Evolutionary conservation across 2,888 invertebrate species (phyloP).

Genomic region (Hydrotaea diabolus): DNA sequence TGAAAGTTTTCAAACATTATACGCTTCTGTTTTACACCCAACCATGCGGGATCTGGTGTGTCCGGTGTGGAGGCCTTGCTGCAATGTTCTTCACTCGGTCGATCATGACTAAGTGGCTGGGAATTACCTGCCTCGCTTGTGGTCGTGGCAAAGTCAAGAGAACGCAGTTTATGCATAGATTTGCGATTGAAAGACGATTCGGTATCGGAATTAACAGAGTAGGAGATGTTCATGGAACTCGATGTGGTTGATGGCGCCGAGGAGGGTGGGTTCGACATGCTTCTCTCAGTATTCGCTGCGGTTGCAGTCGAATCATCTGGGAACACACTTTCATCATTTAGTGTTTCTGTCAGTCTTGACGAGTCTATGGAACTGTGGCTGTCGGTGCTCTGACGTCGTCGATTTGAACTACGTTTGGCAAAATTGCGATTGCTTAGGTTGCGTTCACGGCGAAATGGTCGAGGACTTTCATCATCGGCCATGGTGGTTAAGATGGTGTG

Average conservation of each 20-base stretch:
- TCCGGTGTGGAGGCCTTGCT: slow-evolving; percentile 39
- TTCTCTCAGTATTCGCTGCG: slow-evolving; percentile 37
- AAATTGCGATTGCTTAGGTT: slow-evolving; percentile 78
- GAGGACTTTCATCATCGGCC: slow-evolving; percentile 76
- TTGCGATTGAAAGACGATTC: slow-evolving; percentile 76
- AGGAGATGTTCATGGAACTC: slow-evolving; percentile 73
- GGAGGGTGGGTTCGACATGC: slow-evolving; percentile 38
- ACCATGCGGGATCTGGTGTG: slow-evolving; percentile 73
- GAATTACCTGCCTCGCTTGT: slow-evolving; percentile 38
- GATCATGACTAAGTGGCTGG: neutral
- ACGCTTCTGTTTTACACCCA: slow-evolving; percentile 76
- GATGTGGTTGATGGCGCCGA: slow-evolving; percentile 30
- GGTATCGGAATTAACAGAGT: slow-evolving; percentile 77
- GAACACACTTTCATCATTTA: neutral
- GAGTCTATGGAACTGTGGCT: slow-evolving; percentile 69
- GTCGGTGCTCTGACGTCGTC: slow-evolving; percentile 72
- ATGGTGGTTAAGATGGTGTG: slow-evolving; percentile 59
- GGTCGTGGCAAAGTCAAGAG: slow-evolving; percentile 23
- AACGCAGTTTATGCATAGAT: slow-evolving; percentile 74
- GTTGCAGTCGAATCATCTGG: slow-evolving; percentile 46
- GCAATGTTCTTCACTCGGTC: neutral
- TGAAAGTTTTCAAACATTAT: slow-evolving; percentile 75
- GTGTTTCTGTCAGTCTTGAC: slow-evolving; percentile 25
- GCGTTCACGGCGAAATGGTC: slow-evolving; percentile 77
- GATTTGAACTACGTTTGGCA: slow-evolving; percentile 74